Evolutionary conservation across 1,140 invertebrate genomes (phyloP).

Genomic region (Eulimnadia texana): DNA sequence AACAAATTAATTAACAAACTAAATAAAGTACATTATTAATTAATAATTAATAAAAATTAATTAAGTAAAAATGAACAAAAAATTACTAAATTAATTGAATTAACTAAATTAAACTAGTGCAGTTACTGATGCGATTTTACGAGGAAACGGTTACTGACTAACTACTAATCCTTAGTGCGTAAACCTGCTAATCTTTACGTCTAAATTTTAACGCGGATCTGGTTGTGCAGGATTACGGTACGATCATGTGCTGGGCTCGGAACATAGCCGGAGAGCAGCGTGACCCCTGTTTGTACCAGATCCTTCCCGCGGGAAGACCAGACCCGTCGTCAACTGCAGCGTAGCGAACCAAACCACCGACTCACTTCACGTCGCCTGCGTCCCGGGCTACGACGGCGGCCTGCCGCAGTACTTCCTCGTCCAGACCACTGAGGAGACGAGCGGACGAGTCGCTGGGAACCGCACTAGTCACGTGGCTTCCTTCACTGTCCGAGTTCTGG

Average conservation of each 20-base stretch:
- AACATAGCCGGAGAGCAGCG: slow-evolving; percentile 22
- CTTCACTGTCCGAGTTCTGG: slow-evolving; percentile 47
- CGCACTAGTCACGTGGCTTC: slow-evolving; percentile 30
- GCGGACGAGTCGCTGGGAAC: slow-evolving; percentile 23
- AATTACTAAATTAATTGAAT: no score
- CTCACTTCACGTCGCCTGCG: slow-evolving; percentile 59
- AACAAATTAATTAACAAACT: no score
- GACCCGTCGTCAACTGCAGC: slow-evolving; percentile 72
- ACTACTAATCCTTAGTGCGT: no score
- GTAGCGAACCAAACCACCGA: slow-evolving; percentile 69
- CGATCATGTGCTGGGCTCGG: slow-evolving; percentile 20
- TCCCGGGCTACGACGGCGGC: slow-evolving; percentile 68
- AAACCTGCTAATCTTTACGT: no score
- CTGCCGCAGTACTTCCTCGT: slow-evolving; percentile 62
- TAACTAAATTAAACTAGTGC: no score
- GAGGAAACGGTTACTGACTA: no score
- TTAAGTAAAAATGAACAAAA: no score
- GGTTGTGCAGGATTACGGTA: slow-evolving; percentile 21
- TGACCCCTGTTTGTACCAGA: slow-evolving; percentile 21
- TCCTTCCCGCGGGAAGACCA: slow-evolving; percentile 40
- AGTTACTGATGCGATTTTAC: no score
- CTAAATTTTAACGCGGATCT: no score
- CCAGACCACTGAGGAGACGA: slow-evolving; percentile 53
- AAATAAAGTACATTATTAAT: no score
- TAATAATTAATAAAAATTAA: no score